Base-by-base conservation (phyloP, 2,888 invertebrate genomes). In the Euzophera pinguis region DNA sequence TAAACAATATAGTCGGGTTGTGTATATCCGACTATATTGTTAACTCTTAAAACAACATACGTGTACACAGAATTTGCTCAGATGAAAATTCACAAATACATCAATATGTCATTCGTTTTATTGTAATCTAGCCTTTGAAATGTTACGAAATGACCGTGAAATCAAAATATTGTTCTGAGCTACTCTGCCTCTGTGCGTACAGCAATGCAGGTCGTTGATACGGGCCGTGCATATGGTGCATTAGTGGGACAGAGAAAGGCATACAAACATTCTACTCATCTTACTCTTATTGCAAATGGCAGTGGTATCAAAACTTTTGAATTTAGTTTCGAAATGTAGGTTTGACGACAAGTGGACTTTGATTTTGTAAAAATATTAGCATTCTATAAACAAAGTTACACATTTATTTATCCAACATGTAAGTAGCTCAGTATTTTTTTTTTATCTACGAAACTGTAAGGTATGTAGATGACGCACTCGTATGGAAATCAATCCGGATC, bases 91-190 rank as follows among this genome's bases (percentile, higher is more conserved):
- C 59, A 55, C 22, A 22, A 22, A 22, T 22, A 22, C 57, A 54
- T 52, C 27, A 35, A 43, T 52, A 52, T 51, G 14, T 37, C 13
- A 48, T 53, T 57, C 65, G 67, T 76, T 74, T 77, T 75, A 81
- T 77, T 77, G 78, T 72, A 66, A 22, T 72, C 66, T 65, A 67
- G 71, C 70, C 68, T 74, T 77, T 81, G 78, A 80, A 84, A 83
- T 75, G 73, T 84, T 83, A 83, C 78, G 78, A 84, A 86, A 86
- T 78, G 81, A 76, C 85, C 84, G 82, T 86, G 83, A 86, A 84
- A 82, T 81, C 72, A 78, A 81, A 82, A 81, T 79, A 76, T 75
- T 76, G 74, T 76, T 66, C 65, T 67, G 63, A 73, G 74, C 77
- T 80, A 78, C 81, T 76, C 77, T 75, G 72, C 67, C 75, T 71